Base-by-base conservation (phyloP, 2,797 vertebrate species). In the Scolopax rusticola region DNA sequence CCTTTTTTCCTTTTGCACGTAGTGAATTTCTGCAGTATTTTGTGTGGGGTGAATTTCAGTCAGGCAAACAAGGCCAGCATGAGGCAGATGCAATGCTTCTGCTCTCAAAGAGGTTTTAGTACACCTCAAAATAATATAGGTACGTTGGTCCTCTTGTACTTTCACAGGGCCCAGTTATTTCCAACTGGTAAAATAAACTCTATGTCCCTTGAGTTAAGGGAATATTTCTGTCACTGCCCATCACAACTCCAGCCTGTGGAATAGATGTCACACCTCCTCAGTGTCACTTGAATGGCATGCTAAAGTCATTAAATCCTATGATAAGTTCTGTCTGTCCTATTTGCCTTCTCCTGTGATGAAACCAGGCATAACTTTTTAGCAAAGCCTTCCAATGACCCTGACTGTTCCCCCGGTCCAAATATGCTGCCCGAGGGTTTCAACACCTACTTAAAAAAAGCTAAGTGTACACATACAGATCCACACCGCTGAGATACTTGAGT, bases 21-120 rank as follows among this genome's bases (percentile, higher is more conserved):
- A 73, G 53, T 70, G 78, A 82, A 93, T 79, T 94, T 88, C 60
- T 92, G 73, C 59, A 81, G 28, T 56, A 87, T 91, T 96, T 94
- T 90, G 21, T 83, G 60, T 89, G 92, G 56, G 59, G 48, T 94
- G 64, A 68, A 84, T 89, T 90, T 90, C 65, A 80, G 51, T 63
- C 40, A 28, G 13, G 28, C 41, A 63, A 19, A 77, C 43, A 59
- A 69, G 23, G 32, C 51, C 40, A 79, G 40, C 74, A 24, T 24
- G 67, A 79, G 54, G 51, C 57, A 67, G 63, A 36, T 87, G 36
- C 32, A 36, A 9, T 67, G 74, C 63, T 68, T 64, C 30, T 36
- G 24, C 27, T 50, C 33, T 90, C 45, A 45, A 36, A 89, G 53
- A 57, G 40, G 6, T 9, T 86, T 81, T 54, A 59, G 25, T 45